A percentile compares a stretch with the other conserved stretches of the same genome.
These are phyloP conservation scores for Oegoconia quadripuncta DNA, from an alignment of 2,888 invertebrate genomes.

Conservation along the genomic window DNA sequence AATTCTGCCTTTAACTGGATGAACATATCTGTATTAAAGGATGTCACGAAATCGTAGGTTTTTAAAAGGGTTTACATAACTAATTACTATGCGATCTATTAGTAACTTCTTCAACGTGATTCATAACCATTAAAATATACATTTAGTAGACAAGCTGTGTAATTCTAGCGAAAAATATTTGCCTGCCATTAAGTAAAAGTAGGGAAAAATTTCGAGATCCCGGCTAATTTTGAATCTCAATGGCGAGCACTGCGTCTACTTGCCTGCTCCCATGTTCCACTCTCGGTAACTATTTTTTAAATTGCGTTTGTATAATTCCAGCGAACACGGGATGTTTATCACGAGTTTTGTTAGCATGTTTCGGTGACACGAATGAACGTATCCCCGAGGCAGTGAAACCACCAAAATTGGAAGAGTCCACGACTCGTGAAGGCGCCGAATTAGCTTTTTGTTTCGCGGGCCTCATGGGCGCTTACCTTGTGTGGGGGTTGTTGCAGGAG, in stretches of 20 bases:
- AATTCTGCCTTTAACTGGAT: too few species aligned
- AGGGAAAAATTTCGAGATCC: too few species aligned
- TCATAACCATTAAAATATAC: too few species aligned
- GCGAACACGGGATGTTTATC: conserved; percentile 41
- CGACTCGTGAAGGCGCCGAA: conserved; percentile 44
- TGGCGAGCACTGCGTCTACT: neutral
- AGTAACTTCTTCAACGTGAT: too few species aligned
- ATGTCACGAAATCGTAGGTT: too few species aligned
- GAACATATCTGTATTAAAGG: too few species aligned
- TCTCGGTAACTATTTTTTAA: conserved; percentile 2
- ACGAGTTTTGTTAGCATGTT: conserved; percentile 48
- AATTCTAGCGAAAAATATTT: too few species aligned
- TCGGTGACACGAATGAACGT: conserved; percentile 53
- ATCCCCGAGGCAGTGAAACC: conserved; percentile 42
- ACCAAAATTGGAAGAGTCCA: conserved; percentile 27
- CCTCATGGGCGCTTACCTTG: conserved; percentile 93
- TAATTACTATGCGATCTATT: too few species aligned
- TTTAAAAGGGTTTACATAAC: too few species aligned
- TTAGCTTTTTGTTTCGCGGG: conserved; percentile 89
- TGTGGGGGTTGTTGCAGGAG: conserved; percentile 98
- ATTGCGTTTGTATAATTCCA: conserved; percentile 25
- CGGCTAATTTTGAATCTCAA: too few species aligned
- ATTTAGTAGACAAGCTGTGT: too few species aligned
- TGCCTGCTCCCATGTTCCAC: neutral
- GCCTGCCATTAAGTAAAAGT: too few species aligned